A percentile compares a stretch with the other conserved stretches of the same genome.
phyloP scores from a whole-genome alignment of 2,797 vertebrate species.

The Chiroxiphia lanceolata region DNA sequence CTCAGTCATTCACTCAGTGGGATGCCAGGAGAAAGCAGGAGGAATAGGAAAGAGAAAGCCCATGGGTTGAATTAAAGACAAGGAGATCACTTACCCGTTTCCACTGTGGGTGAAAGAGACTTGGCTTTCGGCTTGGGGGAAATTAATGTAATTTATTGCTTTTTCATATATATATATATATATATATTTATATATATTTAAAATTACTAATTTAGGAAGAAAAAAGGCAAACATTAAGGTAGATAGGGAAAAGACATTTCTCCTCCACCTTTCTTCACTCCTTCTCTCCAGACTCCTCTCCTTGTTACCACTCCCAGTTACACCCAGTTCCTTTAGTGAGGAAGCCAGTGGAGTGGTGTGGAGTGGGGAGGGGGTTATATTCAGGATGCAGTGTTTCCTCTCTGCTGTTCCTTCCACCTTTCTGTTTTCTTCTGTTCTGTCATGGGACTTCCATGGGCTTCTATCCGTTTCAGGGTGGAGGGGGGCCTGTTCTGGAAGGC shows the following conservation, averaged over 20 bases:
- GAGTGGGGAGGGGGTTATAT: neutral
- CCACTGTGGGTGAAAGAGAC: neutral
- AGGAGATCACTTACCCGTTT: neutral
- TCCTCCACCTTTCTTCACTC: neutral
- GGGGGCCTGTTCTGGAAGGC: neutral
- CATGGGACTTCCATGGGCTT: neutral
- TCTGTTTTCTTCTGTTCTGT: neutral
- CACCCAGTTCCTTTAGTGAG: neutral
- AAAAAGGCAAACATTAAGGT: neutral
- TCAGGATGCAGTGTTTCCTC: neutral
- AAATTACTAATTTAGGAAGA: neutral
- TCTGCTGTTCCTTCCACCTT: neutral
- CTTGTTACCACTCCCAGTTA: neutral
- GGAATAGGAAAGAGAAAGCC: neutral
- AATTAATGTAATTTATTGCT: neutral
- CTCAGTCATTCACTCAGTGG: neutral
- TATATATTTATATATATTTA: neutral
- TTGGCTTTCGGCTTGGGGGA: neutral
- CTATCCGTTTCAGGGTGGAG: neutral
- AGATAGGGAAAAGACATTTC: neutral
- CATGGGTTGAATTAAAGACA: neutral
- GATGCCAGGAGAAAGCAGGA: neutral
- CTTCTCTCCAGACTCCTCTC: neutral
- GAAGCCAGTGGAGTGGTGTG: neutral
- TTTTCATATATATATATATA: neutral